phyloP scores from a whole-genome alignment of 1,140 invertebrate genomes.

The Marisa cornuarietis region DNA sequence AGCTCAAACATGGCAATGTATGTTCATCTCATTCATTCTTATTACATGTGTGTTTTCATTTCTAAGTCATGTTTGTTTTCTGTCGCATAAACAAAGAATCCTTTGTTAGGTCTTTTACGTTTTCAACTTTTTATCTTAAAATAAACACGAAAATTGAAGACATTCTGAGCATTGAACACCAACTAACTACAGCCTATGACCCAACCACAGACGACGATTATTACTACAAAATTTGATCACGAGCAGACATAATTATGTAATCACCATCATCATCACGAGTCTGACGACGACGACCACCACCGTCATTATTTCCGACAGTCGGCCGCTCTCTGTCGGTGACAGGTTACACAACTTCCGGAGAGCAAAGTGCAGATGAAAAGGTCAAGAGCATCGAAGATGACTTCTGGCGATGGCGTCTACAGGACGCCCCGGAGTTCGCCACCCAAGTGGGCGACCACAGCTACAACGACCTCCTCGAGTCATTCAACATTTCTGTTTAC shows the following conservation, averaged over 20 bases:
- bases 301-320: neutral
- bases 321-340: too few species aligned
- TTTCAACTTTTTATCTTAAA: too few species aligned
- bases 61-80: too few species aligned
- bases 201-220: neutral
- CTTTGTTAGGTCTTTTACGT: too few species aligned
- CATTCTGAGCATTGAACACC: neutral
- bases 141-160: too few species aligned
- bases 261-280: neutral
- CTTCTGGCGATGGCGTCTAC: constrained; percentile 37
- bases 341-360: neutral
- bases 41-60: too few species aligned
- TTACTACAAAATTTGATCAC: neutral
- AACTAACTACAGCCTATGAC: neutral
- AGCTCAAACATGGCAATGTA: too few species aligned
- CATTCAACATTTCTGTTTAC: constrained; percentile 25
- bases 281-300: too few species aligned
- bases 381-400: constrained; percentile 27
- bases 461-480: constrained; percentile 36
- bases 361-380: neutral
- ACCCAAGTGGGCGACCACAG: constrained; percentile 21
- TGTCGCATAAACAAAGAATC: too few species aligned
- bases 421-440: constrained; percentile 37
- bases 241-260: too few species aligned
- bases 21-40: too few species aligned